Percentiles rank a stretch among this genome's conserved stretches.
These are phyloP conservation scores for Thera obeliscata DNA, from an alignment of 2,888 invertebrate genomes.

Conservation along the genomic window DNA sequence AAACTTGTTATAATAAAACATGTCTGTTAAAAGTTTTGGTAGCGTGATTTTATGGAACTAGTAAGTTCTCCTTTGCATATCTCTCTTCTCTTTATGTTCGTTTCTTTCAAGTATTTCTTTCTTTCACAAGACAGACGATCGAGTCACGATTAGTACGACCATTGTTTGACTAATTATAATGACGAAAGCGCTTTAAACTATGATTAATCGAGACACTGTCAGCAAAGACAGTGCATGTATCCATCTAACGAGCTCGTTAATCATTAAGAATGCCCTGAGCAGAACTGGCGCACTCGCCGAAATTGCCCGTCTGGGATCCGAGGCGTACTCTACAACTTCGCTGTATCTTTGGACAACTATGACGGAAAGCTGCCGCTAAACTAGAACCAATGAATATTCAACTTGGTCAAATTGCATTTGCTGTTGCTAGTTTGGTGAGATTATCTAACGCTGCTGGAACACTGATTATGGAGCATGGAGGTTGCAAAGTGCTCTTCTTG, in stretches of 20 bases:
- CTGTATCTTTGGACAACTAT: slow-evolving; percentile 50
- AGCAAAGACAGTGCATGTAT: slow-evolving; percentile 8
- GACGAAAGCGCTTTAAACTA: background rate
- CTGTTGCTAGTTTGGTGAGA: slow-evolving; percentile 30
- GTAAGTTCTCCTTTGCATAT: background rate
- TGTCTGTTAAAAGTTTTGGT: slow-evolving; percentile 12
- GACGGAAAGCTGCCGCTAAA: slow-evolving; percentile 50
- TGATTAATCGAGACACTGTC: slow-evolving; percentile 8
- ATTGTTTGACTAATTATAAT: slow-evolving; percentile 1
- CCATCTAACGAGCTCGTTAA: slow-evolving; percentile 38
- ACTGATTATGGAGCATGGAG: slow-evolving; percentile 17
- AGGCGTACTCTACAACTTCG: slow-evolving; percentile 32
- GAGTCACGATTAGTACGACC: background rate
- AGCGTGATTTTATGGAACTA: slow-evolving; percentile 7
- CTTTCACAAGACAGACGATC: background rate
- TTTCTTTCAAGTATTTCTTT: background rate
- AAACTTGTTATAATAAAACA: slow-evolving; percentile 32
- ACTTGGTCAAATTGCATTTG: slow-evolving; percentile 46
- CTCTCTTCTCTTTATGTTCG: background rate
- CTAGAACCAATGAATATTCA: slow-evolving; percentile 57
- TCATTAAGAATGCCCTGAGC: slow-evolving; percentile 47
- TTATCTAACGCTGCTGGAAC: slow-evolving; percentile 21
- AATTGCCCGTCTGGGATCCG: slow-evolving; percentile 50
- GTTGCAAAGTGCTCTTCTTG: slow-evolving; percentile 5
- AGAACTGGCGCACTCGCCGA: slow-evolving; percentile 49